Percentiles rank a stretch among this genome's conserved stretches.
phyloP scores from a whole-genome alignment of 2,113 vertebrate species.

The Nycticryphes semicollaris region DNA sequence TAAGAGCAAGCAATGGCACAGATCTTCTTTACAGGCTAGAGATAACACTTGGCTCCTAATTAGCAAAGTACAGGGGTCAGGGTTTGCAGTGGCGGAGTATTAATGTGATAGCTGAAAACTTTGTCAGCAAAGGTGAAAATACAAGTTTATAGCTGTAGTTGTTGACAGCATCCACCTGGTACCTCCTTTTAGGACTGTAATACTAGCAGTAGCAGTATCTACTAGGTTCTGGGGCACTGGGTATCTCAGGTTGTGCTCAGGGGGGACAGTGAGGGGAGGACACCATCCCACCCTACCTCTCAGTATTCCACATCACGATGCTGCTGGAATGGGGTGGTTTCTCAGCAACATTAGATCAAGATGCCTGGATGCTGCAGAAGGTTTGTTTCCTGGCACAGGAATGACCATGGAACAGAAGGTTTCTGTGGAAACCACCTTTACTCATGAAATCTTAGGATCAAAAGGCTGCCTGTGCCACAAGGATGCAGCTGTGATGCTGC shows the following conservation, averaged over 20 bases:
- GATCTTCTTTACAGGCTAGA: background rate
- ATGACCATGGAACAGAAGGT: background rate
- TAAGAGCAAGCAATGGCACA: background rate
- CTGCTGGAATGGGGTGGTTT: background rate
- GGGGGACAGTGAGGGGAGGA: background rate
- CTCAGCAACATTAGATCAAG: background rate
- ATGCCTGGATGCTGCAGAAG: background rate
- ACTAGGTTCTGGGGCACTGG: background rate
- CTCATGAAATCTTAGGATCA: rapidly evolving
- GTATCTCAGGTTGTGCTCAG: background rate
- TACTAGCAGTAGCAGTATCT: background rate
- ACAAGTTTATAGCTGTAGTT: background rate
- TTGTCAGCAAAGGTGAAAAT: background rate
- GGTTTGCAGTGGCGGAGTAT: background rate
- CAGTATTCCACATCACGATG: background rate
- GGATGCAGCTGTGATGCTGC: background rate
- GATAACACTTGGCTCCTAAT: background rate
- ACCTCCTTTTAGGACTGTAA: background rate
- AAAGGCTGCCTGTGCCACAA: background rate
- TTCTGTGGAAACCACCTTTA: background rate
- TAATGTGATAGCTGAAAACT: background rate
- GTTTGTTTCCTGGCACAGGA: background rate
- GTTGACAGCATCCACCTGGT: background rate
- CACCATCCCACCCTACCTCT: background rate
- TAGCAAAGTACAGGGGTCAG: background rate